Base-by-base conservation (phyloP, 2,113 vertebrate genomes). In the Emydura subglobosa region DNA sequence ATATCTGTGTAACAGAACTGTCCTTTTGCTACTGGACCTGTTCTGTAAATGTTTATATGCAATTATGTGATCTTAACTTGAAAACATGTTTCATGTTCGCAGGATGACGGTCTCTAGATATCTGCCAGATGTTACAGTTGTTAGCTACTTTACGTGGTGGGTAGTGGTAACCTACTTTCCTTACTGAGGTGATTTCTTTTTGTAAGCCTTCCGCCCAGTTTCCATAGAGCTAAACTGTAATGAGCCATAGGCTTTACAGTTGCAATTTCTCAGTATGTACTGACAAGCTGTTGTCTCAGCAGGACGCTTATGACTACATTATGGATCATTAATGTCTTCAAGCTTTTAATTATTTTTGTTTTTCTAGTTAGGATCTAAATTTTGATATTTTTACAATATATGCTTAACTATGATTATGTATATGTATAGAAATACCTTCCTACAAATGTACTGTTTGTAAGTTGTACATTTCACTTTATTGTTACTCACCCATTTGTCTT, bases 121-220 rank as follows among this genome's bases (percentile, higher is more conserved):
- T 85, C 87, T 95, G 14, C 34, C 17, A 93, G 53, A 84, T 84
- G 31, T 68, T 96, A 95, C 24, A 81, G 85, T 93, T 91, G 25
- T 79, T 90, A 90, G 83, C n/a, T 31, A 49, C 86, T 79, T 59
- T 81, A 88, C 74, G 61, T 91, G 79, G 47, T 79, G 74, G 68
- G 86, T 95, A 87, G 89, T 83, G 22, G 39, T 72, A 95, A 94
- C 91, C 54, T 76, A 59, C 86, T 78, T 78, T 82, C 53, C 34
- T 92, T 81, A 87, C 88, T 88, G 34, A 93, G 53, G 83, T 51
- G 92, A 86, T 89, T 96, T 90, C 54, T n/a, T 72, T 24, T 14
- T 47, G 54, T 65, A 92, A 93, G 81, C 65, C 86, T 79, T 16
- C 10, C 95, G 10, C 7, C 19, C 78, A 83, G 14, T 96, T 96